Conservation (phyloP, 2,797 vertebrate genomes). For the Pangasius macronema region DNA sequence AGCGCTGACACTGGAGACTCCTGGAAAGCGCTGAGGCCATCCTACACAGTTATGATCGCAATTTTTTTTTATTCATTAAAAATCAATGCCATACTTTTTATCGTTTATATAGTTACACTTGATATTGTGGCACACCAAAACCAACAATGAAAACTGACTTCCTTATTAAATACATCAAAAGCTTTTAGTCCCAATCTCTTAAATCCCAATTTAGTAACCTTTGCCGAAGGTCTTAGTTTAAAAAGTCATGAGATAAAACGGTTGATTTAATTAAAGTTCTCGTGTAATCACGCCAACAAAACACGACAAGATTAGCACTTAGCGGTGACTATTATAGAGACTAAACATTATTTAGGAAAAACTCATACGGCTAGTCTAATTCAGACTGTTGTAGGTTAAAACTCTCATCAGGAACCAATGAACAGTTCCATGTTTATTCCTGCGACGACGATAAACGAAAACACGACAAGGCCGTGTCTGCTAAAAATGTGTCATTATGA, state of each 20-base stretch:
- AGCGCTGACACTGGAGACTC: background rate
- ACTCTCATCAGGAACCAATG: constrained; percentile 29
- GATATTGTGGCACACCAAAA: background rate
- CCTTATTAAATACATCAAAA: background rate
- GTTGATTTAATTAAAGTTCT: background rate
- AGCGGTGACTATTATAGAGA: constrained; percentile 17
- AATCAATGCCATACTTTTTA: background rate
- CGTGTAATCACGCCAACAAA: background rate
- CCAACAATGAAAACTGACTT: background rate
- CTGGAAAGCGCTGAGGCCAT: background rate
- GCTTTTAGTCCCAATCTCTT: background rate
- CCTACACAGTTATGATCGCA: background rate
- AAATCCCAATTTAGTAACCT: background rate
- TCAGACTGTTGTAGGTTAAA: constrained; percentile 38
- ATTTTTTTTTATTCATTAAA: background rate
- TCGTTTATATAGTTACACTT: background rate
- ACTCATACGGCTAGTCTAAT: background rate
- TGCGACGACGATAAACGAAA: constrained; percentile 27
- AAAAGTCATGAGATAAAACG: background rate
- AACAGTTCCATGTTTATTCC: constrained; percentile 39
- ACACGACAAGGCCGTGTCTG: constrained; percentile 36
- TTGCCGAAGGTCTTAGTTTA: background rate
- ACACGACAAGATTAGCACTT: constrained; percentile 11
- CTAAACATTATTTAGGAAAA: constrained; percentile 23
- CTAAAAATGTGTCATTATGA: constrained; percentile 43